Evolutionary conservation across 2,888 invertebrate genomes (phyloP).

Genomic region (Habrosyne pyritoides): DNA sequence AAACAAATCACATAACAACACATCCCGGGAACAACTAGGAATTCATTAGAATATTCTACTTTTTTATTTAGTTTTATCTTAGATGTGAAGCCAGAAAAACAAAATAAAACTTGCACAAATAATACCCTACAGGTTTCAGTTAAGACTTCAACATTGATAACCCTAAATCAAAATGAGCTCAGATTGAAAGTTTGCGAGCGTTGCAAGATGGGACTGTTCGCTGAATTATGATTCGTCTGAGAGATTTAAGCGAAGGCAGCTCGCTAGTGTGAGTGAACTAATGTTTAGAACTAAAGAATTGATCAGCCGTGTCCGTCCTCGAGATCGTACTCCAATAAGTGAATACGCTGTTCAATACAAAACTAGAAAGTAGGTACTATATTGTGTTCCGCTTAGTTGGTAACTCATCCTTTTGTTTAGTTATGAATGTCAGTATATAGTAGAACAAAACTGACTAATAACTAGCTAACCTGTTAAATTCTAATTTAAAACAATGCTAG

Average conservation of each 20-base stretch:
- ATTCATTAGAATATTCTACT: no score
- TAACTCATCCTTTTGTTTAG: not conserved
- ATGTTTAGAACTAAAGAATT: slow-evolving; percentile 18
- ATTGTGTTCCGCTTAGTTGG: not conserved
- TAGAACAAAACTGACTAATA: not conserved
- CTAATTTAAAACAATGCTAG: not conserved
- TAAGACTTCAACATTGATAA: not conserved
- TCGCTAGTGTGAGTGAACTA: not conserved
- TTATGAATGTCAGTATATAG: not conserved
- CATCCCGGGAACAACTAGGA: no score
- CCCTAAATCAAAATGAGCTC: not conserved
- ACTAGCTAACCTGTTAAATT: not conserved
- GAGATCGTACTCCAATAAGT: slow-evolving; percentile 11
- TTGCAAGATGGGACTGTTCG: not conserved
- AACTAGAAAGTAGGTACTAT: not conserved
- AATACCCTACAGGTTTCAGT: not conserved
- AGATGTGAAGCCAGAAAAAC: no score
- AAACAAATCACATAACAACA: no score
- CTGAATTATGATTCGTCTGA: not conserved
- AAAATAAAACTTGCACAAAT: not conserved
- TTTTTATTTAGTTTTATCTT: no score
- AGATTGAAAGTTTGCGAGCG: no score
- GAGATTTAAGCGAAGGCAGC: not conserved
- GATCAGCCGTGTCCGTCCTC: slow-evolving; percentile 22
- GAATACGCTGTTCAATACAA: not conserved